Evolutionary conservation across 2,113 vertebrate species (phyloP), one percentile per base, ranked within the genome.

Genomic region (Emydocephalus ijimae): DNA sequence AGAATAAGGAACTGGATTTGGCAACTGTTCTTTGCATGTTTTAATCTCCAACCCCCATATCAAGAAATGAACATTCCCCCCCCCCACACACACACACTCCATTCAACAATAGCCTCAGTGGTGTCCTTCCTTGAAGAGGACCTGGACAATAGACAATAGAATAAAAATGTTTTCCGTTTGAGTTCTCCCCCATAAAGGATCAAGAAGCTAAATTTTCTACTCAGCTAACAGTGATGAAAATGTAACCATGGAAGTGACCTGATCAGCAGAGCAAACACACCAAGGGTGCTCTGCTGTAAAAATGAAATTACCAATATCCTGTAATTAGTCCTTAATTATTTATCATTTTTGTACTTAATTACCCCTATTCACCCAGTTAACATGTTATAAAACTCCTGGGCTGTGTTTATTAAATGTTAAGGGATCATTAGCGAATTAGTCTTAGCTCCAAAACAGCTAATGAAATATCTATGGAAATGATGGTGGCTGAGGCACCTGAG

Each of bases 321-420:
- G 95, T 97, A 98, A 98, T 98, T 98, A 98, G 96, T 85, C 94
- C 96, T 98, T 98, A 98, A 98, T 98, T 98, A 98, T 98, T 98
- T 98, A 98, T 97, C 97, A 97, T 97, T 98, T 98, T 97, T 97
- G 96, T 97, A 43, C 92, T 98, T 98, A 98, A 98, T 98, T 98
- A 97, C 96, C 97, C 95, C 96, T 97, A 97, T 97, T 98, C 95
- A 91, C 95, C 74, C 97, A 97, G 97, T 97, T 97, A 98, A 98
- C 98, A 97, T 97, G 96, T 98, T 97, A 95, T 97, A 97, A 97
- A 97, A 98, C 97, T 98, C 97, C 96, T 95, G 96, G 97, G 97
- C 95, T 98, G 96, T 97, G 96, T 97, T 97, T 98, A 98, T 97
- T 97, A 97, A 97, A 97, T 96, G 96, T 97, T 95, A 95, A 96